A percentile compares a stretch with the other conserved stretches of the same genome.
phyloP scores from a whole-genome alignment of 1,140 invertebrate genomes.

The Rhizoglyphus robini region DNA sequence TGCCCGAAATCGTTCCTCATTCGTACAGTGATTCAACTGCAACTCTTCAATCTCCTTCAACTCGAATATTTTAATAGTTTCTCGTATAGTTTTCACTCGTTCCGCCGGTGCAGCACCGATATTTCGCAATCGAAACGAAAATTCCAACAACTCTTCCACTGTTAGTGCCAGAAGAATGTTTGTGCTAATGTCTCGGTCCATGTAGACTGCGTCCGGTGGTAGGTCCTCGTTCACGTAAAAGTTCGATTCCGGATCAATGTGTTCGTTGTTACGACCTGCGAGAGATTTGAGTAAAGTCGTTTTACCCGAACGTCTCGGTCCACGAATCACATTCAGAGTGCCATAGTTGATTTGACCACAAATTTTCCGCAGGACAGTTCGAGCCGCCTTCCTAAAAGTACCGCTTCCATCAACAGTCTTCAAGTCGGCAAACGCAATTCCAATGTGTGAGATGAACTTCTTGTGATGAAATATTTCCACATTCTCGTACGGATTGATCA shows the following conservation, averaged over 20 bases:
- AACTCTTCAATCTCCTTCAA: neutral
- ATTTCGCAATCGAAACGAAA: neutral
- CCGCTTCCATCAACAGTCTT: neutral
- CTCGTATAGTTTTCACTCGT: neutral
- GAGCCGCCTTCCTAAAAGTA: neutral
- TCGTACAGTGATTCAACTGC: neutral
- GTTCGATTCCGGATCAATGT: neutral
- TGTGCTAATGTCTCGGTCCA: neutral
- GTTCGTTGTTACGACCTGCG: slow-evolving; percentile 1
- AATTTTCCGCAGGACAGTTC: neutral
- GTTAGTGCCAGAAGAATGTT: neutral
- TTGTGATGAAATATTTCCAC: neutral
- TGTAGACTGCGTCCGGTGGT: neutral
- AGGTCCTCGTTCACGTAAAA: neutral
- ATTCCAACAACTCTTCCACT: neutral
- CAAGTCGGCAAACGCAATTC: slow-evolving; percentile 1
- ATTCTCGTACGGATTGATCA: slow-evolving; percentile 7
- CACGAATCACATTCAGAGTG: slow-evolving; percentile 21
- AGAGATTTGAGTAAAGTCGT: slow-evolving; percentile 24
- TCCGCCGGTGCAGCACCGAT: neutral
- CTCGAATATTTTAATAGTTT: neutral
- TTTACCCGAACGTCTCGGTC: slow-evolving; percentile 29
- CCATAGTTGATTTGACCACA: slow-evolving; percentile 11
- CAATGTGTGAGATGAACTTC: neutral
- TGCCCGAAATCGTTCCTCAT: neutral